Evolutionary conservation across 2,888 invertebrate species (phyloP), one percentile per base, ranked within the genome.

Genomic region (Hermaeophaga mercurialis): DNA sequence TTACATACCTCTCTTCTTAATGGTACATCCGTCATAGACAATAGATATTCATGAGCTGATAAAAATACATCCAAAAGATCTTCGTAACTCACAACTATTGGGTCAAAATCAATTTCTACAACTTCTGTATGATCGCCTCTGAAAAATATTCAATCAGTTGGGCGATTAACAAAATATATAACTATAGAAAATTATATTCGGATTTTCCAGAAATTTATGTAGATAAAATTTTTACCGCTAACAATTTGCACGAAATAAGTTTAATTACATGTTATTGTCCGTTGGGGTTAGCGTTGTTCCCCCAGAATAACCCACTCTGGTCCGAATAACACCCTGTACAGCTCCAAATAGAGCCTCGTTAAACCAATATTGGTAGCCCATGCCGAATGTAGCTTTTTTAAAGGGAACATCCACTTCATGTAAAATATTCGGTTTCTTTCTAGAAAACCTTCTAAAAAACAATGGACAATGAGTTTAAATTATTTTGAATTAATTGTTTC

Each of bases 321-420:
- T 97, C 55, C 92, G 84, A 46, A 95, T 77, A 12, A 97, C 90
- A 14, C 90, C 90, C 15, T 73, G 77, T 47, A 84, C 85, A 8
- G 84, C 87, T 1, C 94, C 93, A 75, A 89, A 94, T 50, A 91
- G 79, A 1, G 90, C 88, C 75, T 94, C 94, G 50, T 90, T 90
- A 22, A 91, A 91, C 95, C 95, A 95, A 79, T 95, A 95, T n/a
- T n/a, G n/a, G 76, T 94, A 95, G 9, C 92, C 92, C 94, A 94
- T 93, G 8, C 92, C 94, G 75, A 94, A 94, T 0, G 93, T 92
- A 3, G 93, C 94, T 69, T 86, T 87, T 73, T 86, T 83, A 45
- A 83, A 84, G 1, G 84, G 82, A 24, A 80, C 79, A 68, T 83
- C 83, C 60, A 85, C 81, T 78, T 88, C 83, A 70, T 89, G 87